Conservation (phyloP, 2,888 invertebrate species). For the Hirtodrosophila alboralis region DNA sequence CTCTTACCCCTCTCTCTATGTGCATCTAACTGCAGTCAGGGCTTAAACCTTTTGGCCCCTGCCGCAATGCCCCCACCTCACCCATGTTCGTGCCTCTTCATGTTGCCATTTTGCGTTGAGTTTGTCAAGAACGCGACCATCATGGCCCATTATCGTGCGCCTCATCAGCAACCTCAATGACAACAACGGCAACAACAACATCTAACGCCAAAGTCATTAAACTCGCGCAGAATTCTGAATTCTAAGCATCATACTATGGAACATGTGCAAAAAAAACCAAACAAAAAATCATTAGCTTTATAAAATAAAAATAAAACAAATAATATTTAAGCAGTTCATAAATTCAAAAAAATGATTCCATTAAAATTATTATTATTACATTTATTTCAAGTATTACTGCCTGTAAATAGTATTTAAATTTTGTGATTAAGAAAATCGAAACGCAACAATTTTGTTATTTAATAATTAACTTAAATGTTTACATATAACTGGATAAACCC, state of each 20-base stretch:
- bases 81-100: constrained; percentile 8
- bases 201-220: constrained; percentile 78
- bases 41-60: constrained; percentile 24
- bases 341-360: too few species aligned
- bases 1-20: too few species aligned
- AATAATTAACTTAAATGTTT: too few species aligned
- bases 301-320: too few species aligned
- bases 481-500: too few species aligned
- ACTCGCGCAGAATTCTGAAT: constrained; percentile 64
- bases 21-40: constrained; percentile 29
- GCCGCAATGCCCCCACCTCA: constrained; percentile 11
- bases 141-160: constrained; percentile 66
- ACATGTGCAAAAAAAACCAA: background rate
- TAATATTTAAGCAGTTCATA: too few species aligned
- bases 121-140: constrained; percentile 78
- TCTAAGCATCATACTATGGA: constrained; percentile 25
- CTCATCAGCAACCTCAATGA: constrained; percentile 62
- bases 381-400: too few species aligned
- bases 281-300: too few species aligned
- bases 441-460: too few species aligned
- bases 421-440: too few species aligned
- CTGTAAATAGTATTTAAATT: too few species aligned
- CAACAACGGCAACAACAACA: constrained; percentile 41
- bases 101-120: constrained; percentile 64
- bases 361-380: too few species aligned